These are phyloP conservation scores for Bombus balteatus DNA, from an alignment of 1,140 invertebrate genomes.

Conservation along the genomic window DNA sequence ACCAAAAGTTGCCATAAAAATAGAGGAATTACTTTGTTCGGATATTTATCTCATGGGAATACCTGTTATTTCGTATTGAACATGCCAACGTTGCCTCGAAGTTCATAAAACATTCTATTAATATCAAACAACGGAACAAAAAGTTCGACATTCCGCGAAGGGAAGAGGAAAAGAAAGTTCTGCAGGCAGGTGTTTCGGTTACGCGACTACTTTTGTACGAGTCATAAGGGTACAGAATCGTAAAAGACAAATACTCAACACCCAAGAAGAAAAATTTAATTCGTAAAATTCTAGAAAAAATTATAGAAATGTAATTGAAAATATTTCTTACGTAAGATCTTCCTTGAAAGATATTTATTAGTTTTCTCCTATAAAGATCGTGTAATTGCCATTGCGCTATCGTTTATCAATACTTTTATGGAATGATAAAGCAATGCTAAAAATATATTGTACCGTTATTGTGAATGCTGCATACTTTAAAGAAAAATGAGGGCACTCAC, in stretches of 20 bases:
- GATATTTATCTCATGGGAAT: not conserved
- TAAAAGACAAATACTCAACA: slow-evolving; percentile 37
- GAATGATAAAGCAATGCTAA: slow-evolving; percentile 1
- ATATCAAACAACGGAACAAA: slow-evolving; percentile 6
- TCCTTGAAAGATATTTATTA: not conserved
- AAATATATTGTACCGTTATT: slow-evolving; percentile 42
- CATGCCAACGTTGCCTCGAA: not conserved
- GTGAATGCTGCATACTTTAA: slow-evolving; percentile 42
- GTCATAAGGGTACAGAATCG: not conserved
- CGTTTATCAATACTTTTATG: not conserved
- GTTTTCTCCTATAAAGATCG: not conserved
- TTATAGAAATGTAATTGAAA: too few species aligned
- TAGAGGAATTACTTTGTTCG: too few species aligned
- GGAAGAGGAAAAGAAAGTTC: slow-evolving; percentile 33
- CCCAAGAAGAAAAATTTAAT: not conserved
- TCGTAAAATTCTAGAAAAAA: not conserved
- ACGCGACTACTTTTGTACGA: slow-evolving; percentile 18
- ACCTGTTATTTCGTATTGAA: not conserved
- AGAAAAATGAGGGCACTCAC: slow-evolving; percentile 47
- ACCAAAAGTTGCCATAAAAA: slow-evolving; percentile 19
- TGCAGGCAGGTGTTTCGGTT: slow-evolving; percentile 15
- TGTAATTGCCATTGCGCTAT: not conserved
- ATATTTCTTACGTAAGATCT: not conserved
- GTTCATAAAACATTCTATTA: slow-evolving; percentile 22
- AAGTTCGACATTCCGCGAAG: slow-evolving; percentile 11